Evolutionary conservation across 1,140 invertebrate species (phyloP).

Genomic region (Habropoda laboriosa): DNA sequence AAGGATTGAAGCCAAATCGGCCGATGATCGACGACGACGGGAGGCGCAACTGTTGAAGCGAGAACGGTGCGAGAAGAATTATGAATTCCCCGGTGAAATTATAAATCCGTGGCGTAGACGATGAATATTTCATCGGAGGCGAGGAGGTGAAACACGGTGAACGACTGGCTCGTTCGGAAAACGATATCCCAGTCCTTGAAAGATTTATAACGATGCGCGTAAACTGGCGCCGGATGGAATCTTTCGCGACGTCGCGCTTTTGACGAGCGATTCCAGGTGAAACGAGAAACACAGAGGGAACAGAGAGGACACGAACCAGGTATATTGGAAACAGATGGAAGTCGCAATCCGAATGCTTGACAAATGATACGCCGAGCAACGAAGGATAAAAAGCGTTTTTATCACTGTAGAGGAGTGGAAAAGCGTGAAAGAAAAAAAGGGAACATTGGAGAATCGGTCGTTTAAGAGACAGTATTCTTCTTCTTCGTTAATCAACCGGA

Average conservation of each 20-base stretch:
- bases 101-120: neutral
- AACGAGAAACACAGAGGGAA: neutral
- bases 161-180: neutral
- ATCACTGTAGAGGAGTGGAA: neutral
- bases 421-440: neutral
- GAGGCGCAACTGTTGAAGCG: too few relatives aligned
- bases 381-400: neutral
- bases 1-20: neutral
- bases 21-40: neutral
- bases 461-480: too few relatives aligned
- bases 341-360: neutral
- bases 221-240: neutral
- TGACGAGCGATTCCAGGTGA: neutral
- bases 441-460: too few relatives aligned
- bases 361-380: neutral
- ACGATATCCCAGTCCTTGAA: neutral
- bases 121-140: slow-evolving; percentile 11
- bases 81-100: slow-evolving; percentile 18
- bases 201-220: slow-evolving; percentile 27
- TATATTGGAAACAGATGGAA: neutral
- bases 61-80: neutral
- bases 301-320: neutral
- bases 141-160: neutral
- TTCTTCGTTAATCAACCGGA: neutral
- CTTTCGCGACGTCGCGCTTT: neutral